Evolutionary conservation across 2,113 vertebrate species (phyloP), one percentile per base, ranked within the genome.

Genomic region (Motacilla tschutschensis): DNA sequence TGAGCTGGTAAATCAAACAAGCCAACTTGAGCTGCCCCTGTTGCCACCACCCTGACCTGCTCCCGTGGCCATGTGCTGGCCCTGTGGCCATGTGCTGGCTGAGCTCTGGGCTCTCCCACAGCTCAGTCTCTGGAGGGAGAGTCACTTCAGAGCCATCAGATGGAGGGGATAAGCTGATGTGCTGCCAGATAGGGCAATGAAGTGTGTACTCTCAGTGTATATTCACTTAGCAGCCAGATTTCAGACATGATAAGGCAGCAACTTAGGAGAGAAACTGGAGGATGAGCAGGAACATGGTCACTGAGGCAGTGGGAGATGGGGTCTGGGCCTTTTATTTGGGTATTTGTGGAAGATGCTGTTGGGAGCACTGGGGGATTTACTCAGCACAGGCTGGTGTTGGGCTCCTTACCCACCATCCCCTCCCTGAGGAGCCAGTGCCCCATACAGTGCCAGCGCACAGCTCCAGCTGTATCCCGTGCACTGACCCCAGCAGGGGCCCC

Each of bases 401-500:
- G 38, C 25, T 70, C 13, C 62, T 75, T 8, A 15, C 31, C 44
- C 47, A 12, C 29, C 26, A 31, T 8, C 43, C 43, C 48, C 35
- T 33, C 10, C 6, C 43, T 0, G 14, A 44, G 55, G 25, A 73
- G 21, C 33, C 3, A 6, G 29, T 51, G 62, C 54, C 36, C 36
- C 1, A 0, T 3, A 1, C 19, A 28, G 31, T 28, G 48, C 38
- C 1, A 1, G 31, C 4, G 2, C 6, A 1, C 4, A 3, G 44
- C 59, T 40, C 10, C 0, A 0, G 44, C 85, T 46, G 29, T 21
- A 14, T 43, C 57, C 59, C 0, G 2, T 21, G 53, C 25, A 1
- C 57, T 26, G 76, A 58, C 29, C 15, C 26, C 35, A 0, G 3
- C 41, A 35, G 65, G 19, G 21, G 33, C 57, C 46, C 31, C 25